Percentiles rank a stretch among this genome's conserved stretches.
phyloP scores from a whole-genome alignment of 2,888 invertebrate species.

The Dolichomitus sp. region DNA sequence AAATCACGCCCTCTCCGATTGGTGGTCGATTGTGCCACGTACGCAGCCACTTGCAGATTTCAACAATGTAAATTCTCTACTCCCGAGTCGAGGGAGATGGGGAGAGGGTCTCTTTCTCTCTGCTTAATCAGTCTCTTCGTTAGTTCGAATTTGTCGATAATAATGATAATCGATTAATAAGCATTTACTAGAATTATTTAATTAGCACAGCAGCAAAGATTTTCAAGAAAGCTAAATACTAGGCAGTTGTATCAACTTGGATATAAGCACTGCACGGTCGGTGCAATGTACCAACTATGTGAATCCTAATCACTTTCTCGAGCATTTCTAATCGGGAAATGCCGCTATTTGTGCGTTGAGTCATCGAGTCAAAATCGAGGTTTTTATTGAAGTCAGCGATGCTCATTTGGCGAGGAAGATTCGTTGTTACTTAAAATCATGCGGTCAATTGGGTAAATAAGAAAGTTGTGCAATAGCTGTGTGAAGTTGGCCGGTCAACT shows the following conservation, averaged over 20 bases:
- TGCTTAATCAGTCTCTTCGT: no score
- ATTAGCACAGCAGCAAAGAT: neutral
- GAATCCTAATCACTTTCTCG: conserved; percentile 23
- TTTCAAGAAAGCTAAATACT: neutral
- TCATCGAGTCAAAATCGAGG: neutral
- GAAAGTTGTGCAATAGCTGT: conserved; percentile 21
- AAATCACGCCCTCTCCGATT: conserved; percentile 76
- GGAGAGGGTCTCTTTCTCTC: neutral
- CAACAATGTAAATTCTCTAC: conserved; percentile 58
- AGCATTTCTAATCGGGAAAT: neutral
- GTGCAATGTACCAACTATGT: conserved; percentile 25
- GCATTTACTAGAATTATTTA: neutral
- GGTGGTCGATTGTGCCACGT: conserved; percentile 81
- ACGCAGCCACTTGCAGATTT: conserved; percentile 77
- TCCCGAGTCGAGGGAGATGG: neutral
- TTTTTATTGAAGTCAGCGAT: neutral
- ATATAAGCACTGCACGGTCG: neutral
- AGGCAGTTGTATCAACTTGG: neutral
- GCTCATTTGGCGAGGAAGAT: neutral
- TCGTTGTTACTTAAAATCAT: neutral
- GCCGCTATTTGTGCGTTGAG: neutral
- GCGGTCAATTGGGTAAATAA: neutral
- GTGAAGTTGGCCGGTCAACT: neutral
- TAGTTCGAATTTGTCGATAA: conserved; percentile 18
- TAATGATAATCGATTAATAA: conserved; percentile 1